Base-by-base conservation (phyloP, 2,113 vertebrate genomes). In the Theropithecus gelada region DNA sequence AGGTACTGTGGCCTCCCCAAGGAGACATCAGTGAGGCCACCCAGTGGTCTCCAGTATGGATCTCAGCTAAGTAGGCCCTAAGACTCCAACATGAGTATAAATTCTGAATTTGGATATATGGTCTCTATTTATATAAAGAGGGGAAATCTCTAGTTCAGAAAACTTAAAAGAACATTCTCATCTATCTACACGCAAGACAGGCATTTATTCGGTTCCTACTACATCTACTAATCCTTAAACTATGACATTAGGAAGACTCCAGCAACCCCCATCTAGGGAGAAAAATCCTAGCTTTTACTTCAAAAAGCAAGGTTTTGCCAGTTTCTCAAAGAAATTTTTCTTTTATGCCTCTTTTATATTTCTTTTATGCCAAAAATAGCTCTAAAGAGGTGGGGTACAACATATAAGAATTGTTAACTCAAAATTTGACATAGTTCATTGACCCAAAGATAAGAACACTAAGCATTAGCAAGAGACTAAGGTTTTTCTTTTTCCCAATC, bases 31-130 rank as follows among this genome's bases (percentile, higher is more conserved):
- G 79, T 97, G 96, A 93, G 88, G 94, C 81, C 96, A 95, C 70
- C 94, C 97, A 96, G 93, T 95, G 96, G 88, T 78, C n/a, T 90
- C 66, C 66, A 88, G 64, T 92, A 10, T 84, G 57, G 55, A 84
- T 83, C 3, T 52, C 87, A 96, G 79, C 61, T 87, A 79, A 83
- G 43, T 2, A 87, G 59, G 61, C 25, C 68, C 25, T 59, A 87
- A 23, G n/a, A 88, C 13, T 87, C 70, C 6, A 23, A 84, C 55
- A 50, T 32, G 38, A 94, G 66, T 23, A 81, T 59, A 93, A 96
- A 96, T 84, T 96, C 72, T 94, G 55, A 86, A 92, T 87, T 92
- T 96, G 50, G 52, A 75, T 50, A 89, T 27, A 81, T 25, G 84
- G 48, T 79, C 30, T 96, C 14, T 95, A 79, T 78, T 80, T 76